phyloP scores from a whole-genome alignment of 1,140 invertebrate genomes.

The Sarcophaga peregrina region DNA sequence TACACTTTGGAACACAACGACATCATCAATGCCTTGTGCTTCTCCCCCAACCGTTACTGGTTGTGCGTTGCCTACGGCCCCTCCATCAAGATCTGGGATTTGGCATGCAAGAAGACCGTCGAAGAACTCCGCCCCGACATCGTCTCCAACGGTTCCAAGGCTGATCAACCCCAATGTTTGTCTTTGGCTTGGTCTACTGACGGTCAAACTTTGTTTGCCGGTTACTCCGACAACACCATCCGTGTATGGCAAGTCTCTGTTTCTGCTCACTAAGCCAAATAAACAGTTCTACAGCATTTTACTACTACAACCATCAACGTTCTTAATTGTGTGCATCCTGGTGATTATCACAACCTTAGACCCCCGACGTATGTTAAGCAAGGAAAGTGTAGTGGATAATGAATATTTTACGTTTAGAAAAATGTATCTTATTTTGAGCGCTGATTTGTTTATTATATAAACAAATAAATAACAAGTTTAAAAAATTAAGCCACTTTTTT shows the following conservation, averaged over 20 bases:
- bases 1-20: slow-evolving; percentile 99
- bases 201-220: slow-evolving; percentile 98
- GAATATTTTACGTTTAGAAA: slow-evolving; percentile 25
- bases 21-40: slow-evolving; percentile 97
- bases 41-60: slow-evolving; percentile 99
- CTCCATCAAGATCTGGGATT: slow-evolving; percentile 99
- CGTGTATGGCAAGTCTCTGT: slow-evolving; percentile 98
- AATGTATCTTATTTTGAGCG: slow-evolving; percentile 47
- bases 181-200: slow-evolving; percentile 99
- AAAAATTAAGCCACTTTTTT: slow-evolving; percentile 35
- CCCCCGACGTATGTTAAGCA: background rate
- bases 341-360: background rate
- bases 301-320: background rate
- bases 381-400: slow-evolving; percentile 14
- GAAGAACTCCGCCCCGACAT: slow-evolving; percentile 97
- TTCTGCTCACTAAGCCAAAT: slow-evolving; percentile 67
- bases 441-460: slow-evolving; percentile 51
- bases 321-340: slow-evolving; percentile 23
- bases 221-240: slow-evolving; percentile 98
- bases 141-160: slow-evolving; percentile 78
- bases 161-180: slow-evolving; percentile 94
- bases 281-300: background rate
- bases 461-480: slow-evolving; percentile 49
- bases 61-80: slow-evolving; percentile 99
- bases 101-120: slow-evolving; percentile 99